Conservation (phyloP, 2,113 vertebrate genomes). For the Labrus mixtus region DNA sequence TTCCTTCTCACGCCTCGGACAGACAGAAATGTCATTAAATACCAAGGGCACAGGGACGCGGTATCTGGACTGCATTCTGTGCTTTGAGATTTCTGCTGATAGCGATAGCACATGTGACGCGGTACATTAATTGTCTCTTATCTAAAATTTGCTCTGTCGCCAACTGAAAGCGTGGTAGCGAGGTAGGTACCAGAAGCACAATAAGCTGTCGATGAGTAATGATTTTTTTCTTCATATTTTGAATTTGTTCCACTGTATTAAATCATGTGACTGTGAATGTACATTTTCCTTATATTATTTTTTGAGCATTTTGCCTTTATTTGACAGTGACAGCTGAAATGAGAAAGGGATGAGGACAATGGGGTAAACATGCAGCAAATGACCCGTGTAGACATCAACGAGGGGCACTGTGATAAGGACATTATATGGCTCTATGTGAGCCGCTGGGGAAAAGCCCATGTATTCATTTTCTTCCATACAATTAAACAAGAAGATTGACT, state of each 20-base stretch:
- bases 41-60: conserved; percentile 68
- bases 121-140: conserved; percentile 73
- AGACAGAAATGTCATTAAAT: conserved; percentile 75
- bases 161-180: conserved; percentile 13
- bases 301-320: not conserved
- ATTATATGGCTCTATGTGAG: not conserved
- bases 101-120: conserved; percentile 50
- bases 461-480: no score
- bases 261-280: no score
- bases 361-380: no score
- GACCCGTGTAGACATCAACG: not conserved
- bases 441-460: no score
- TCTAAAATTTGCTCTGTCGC: conserved; percentile 66
- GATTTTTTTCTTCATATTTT: conserved; percentile 14
- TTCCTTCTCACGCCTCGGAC: conserved; percentile 59
- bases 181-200: conserved; percentile 18
- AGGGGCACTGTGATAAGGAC: not conserved
- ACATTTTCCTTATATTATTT: no score
- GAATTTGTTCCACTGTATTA: not conserved
- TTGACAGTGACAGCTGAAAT: not conserved
- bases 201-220: not conserved
- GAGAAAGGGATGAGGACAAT: not conserved
- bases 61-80: conserved; percentile 63
- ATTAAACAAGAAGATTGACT: not conserved
- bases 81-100: conserved; percentile 68